Percentiles rank a stretch among this genome's conserved stretches.
phyloP scores from a whole-genome alignment of 2,797 vertebrate species.

The Acropternis orthonyx region DNA sequence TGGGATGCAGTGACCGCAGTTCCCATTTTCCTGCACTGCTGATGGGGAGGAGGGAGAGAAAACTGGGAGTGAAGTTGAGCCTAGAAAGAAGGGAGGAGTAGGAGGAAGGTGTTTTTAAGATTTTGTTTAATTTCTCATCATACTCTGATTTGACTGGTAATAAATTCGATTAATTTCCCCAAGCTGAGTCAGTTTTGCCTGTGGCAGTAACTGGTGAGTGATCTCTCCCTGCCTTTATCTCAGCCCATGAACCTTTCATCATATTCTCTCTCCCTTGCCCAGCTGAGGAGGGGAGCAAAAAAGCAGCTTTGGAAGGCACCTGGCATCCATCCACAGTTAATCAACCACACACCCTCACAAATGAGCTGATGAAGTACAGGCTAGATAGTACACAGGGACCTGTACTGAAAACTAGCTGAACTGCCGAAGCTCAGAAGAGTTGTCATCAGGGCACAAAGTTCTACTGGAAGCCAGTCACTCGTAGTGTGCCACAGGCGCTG shows the following conservation, averaged over 20 bases:
- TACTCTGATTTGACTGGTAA: background rate
- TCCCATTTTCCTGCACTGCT: background rate
- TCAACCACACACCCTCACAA: background rate
- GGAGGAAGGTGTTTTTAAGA: background rate
- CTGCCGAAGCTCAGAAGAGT: background rate
- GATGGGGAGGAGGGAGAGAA: background rate
- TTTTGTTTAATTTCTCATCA: background rate
- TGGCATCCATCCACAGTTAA: fast-evolving
- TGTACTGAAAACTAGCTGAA: background rate
- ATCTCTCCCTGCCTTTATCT: background rate
- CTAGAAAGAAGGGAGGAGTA: background rate
- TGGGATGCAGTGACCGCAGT: background rate
- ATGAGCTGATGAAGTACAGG: background rate
- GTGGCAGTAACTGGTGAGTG: background rate
- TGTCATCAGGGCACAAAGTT: background rate
- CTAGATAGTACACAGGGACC: background rate
- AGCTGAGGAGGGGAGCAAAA: background rate
- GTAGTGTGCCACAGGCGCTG: background rate
- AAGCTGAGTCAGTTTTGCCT: background rate
- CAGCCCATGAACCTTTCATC: background rate
- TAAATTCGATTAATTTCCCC: background rate
- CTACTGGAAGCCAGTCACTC: background rate
- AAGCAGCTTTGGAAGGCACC: background rate
- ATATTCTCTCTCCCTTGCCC: background rate
- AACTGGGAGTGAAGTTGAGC: background rate